Conservation (phyloP, 2,888 invertebrate genomes). For the Barypeithes pellucidus region DNA sequence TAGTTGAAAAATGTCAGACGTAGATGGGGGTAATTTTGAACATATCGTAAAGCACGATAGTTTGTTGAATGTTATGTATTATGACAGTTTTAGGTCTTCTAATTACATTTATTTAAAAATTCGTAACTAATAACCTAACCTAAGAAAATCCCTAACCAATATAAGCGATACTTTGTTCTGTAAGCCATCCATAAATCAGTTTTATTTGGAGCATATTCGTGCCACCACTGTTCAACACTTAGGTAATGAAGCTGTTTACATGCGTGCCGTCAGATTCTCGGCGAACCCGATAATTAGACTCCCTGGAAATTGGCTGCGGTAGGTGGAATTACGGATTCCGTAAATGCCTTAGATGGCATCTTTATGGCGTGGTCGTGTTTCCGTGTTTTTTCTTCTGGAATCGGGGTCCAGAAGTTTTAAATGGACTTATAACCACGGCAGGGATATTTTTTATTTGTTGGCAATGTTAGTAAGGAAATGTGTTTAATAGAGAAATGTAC, state of each 20-base stretch:
- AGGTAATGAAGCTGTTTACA: conserved; percentile 69
- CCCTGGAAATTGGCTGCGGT: conserved; percentile 30
- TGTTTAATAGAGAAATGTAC: too few relatives aligned
- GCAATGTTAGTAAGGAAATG: too few relatives aligned
- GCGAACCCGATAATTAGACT: conserved; percentile 65
- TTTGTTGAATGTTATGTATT: too few relatives aligned
- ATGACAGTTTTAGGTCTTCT: too few relatives aligned
- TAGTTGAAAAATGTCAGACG: too few relatives aligned
- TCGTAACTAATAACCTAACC: too few relatives aligned
- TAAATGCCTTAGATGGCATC: conserved; percentile 24
- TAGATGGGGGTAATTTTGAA: too few relatives aligned
- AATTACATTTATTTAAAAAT: too few relatives aligned
- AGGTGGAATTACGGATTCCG: conserved; percentile 36
- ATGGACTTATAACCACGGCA: not conserved
- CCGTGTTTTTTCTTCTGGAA: conserved; percentile 7
- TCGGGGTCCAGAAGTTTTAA: conserved; percentile 19
- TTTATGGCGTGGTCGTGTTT: conserved; percentile 29
- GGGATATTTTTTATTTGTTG: not conserved
- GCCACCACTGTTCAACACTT: conserved; percentile 48
- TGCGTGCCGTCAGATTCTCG: conserved; percentile 64
- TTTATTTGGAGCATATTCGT: conserved; percentile 3
- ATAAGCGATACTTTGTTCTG: not conserved
- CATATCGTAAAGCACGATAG: too few relatives aligned
- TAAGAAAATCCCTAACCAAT: not conserved
- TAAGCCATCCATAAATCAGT: not conserved